These are phyloP conservation scores for Labrus mixtus DNA, from an alignment of 2,113 vertebrate genomes.

Conservation along the genomic window DNA sequence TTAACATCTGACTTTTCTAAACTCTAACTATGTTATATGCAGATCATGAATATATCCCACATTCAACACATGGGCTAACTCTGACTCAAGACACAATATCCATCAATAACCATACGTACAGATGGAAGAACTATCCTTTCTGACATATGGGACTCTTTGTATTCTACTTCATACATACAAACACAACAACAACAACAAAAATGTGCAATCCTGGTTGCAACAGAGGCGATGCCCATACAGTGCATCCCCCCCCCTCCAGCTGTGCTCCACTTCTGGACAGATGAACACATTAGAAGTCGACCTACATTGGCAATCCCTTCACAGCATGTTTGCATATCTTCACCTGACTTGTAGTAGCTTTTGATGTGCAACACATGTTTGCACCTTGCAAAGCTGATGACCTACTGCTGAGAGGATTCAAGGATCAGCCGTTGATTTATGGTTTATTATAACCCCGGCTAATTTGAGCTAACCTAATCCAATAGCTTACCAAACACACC, in stretches of 20 bases:
- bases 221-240: not conserved
- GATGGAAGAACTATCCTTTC: not conserved
- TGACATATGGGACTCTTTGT: not conserved
- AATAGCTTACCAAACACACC: not conserved
- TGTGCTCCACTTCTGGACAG: conserved; percentile 54
- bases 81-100: conserved; percentile 1
- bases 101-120: not conserved
- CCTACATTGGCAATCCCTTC: not conserved
- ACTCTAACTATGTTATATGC: too few species aligned
- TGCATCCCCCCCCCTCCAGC: conserved; percentile 33
- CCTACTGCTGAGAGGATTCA: not conserved
- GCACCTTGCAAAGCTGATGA: not conserved
- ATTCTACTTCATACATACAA: not conserved
- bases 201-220: not conserved
- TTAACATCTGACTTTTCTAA: too few species aligned
- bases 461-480: conserved; percentile 2
- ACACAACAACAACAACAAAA: not conserved
- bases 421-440: conserved; percentile 15
- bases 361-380: not conserved
- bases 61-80: not conserved
- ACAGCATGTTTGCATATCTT: not conserved
- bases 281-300: conserved; percentile 40
- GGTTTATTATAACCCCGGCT: conserved; percentile 19
- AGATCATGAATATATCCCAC: too few species aligned
- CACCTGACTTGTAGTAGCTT: not conserved